phyloP scores from a whole-genome alignment of 1,140 invertebrate species.

The Zophobas morio region DNA sequence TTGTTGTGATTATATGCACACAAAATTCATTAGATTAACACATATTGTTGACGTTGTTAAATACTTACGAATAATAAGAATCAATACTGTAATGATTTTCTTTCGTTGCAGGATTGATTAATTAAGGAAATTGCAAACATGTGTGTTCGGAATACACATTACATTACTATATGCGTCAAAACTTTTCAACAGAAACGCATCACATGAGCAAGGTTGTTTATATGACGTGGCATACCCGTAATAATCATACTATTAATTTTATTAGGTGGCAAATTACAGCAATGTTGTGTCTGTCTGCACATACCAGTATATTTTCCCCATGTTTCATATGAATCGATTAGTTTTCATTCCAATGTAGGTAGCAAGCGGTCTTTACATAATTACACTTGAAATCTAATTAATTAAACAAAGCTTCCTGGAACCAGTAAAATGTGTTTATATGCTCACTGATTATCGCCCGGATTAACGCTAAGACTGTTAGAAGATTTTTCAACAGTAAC shows the following conservation, averaged over 20 bases:
- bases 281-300: conserved; percentile 27
- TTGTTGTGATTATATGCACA: too few species aligned
- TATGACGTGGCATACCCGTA: conserved; percentile 27
- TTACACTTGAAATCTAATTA: not conserved
- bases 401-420: conserved; percentile 20
- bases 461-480: not conserved
- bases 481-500: conserved; percentile 1
- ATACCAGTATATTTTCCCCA: conserved; percentile 9
- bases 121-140: not conserved
- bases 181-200: conserved; percentile 26
- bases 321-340: conserved; percentile 7
- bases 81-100: too few species aligned
- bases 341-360: not conserved
- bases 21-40: too few species aligned
- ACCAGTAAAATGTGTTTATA: not conserved
- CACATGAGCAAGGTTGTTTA: conserved; percentile 34
- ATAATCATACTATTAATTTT: conserved; percentile 33
- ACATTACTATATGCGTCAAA: conserved; percentile 25
- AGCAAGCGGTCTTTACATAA: not conserved
- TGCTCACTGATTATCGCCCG: not conserved
- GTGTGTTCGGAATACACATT: not conserved
- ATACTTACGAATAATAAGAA: too few species aligned
- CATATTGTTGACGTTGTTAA: too few species aligned
- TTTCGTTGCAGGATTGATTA: not conserved
- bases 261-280: conserved; percentile 21